These are phyloP conservation scores for Seriola rivoliana DNA, from an alignment of 2,113 vertebrate species.

Conservation along the genomic window DNA sequence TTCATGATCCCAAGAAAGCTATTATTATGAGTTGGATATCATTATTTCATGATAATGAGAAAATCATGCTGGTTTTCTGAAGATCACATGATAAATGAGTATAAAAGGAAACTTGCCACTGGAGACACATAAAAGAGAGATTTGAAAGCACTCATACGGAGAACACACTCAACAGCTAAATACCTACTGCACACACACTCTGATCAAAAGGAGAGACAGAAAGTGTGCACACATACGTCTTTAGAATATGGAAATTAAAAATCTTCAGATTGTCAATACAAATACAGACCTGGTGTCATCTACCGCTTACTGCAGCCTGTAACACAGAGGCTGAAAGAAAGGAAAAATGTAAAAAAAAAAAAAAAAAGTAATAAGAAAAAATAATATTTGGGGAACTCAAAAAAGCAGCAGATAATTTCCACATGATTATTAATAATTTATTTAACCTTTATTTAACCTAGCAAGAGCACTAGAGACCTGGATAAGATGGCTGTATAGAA, in stretches of 20 bases:
- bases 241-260: slow-evolving; percentile 10
- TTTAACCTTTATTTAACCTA: neutral
- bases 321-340: neutral
- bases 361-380: too few relatives aligned
- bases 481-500: too few relatives aligned
- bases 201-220: neutral
- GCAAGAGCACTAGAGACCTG: neutral
- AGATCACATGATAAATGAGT: slow-evolving; percentile 34
- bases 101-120: slow-evolving; percentile 16
- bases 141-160: slow-evolving; percentile 28
- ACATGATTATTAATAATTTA: neutral
- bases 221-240: neutral
- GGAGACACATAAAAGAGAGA: neutral
- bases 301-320: neutral
- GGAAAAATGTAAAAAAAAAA: neutral
- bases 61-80: slow-evolving; percentile 28
- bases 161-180: neutral
- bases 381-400: neutral
- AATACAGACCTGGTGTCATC: neutral
- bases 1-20: slow-evolving; percentile 27
- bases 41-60: slow-evolving; percentile 42
- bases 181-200: neutral
- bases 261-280: neutral
- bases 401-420: neutral
- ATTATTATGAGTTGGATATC: slow-evolving; percentile 27